Conservation (phyloP, 2,888 invertebrate species). For the Nomada fucata region DNA sequence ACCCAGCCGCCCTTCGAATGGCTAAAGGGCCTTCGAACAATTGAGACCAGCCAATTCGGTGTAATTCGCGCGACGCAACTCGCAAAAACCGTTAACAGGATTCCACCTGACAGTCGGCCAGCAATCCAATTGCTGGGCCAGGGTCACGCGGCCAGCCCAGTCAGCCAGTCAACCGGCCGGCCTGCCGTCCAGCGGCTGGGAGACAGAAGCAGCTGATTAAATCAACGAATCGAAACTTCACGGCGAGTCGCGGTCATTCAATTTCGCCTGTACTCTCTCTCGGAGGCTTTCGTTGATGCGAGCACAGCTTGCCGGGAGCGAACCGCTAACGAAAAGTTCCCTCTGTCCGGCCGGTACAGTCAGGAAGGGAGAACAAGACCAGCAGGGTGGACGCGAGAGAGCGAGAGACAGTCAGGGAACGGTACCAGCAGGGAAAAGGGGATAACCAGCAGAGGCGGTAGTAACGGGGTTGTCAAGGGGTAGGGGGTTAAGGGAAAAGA, state of each 20-base stretch:
- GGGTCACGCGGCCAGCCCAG: slow-evolving; percentile 55
- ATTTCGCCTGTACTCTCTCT: slow-evolving; percentile 52
- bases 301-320: slow-evolving; percentile 34
- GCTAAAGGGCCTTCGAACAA: slow-evolving; percentile 2
- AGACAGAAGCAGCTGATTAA: slow-evolving; percentile 54
- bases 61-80: slow-evolving; percentile 22
- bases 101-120: slow-evolving; percentile 29
- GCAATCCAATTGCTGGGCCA: slow-evolving; percentile 61
- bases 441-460: not conserved
- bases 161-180: slow-evolving; percentile 8
- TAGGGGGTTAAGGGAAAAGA: not conserved
- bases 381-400: not conserved
- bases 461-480: not conserved
- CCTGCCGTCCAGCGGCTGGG: slow-evolving; percentile 4
- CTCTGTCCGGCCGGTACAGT: slow-evolving; percentile 9
- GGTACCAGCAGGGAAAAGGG: not conserved
- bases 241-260: slow-evolving; percentile 65
- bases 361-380: not conserved
- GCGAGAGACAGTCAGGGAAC: not conserved
- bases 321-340: slow-evolving; percentile 64
- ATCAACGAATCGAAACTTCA: slow-evolving; percentile 69
- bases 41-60: not conserved
- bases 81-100: slow-evolving; percentile 49
- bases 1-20: not conserved
- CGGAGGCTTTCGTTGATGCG: slow-evolving; percentile 58